phyloP scores from a whole-genome alignment of 2,888 invertebrate species.

The Crematogaster levior region DNA sequence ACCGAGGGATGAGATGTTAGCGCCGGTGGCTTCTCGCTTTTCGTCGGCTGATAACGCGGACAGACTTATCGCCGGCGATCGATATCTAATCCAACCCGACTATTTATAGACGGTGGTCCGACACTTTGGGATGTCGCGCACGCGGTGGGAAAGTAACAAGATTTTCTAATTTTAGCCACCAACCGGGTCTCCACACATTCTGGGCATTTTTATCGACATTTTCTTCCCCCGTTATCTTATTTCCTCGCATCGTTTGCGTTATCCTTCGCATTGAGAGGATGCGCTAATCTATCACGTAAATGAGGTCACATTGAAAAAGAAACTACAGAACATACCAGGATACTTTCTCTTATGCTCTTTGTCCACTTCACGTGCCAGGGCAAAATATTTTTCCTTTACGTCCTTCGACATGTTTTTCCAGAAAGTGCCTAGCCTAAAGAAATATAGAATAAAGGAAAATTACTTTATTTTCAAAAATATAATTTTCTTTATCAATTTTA shows the following conservation, averaged over 20 bases:
- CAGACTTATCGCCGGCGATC: slow-evolving; percentile 47
- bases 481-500: background rate
- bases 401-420: slow-evolving; percentile 87
- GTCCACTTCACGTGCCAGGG: slow-evolving; percentile 87
- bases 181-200: background rate
- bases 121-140: slow-evolving; percentile 30
- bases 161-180: slow-evolving; percentile 24
- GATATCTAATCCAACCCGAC: slow-evolving; percentile 40
- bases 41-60: slow-evolving; percentile 42
- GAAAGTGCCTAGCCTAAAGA: slow-evolving; percentile 86
- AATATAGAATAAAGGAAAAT: background rate
- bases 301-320: slow-evolving; percentile 42
- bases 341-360: slow-evolving; percentile 88
- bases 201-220: background rate
- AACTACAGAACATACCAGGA: slow-evolving; percentile 85
- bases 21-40: slow-evolving; percentile 20
- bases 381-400: slow-evolving; percentile 87
- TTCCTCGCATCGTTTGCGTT: slow-evolving; percentile 44
- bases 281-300: slow-evolving; percentile 40
- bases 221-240: background rate
- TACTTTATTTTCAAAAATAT: background rate
- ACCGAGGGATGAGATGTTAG: slow-evolving; percentile 24
- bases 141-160: slow-evolving; percentile 4
- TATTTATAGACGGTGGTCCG: slow-evolving; percentile 39
- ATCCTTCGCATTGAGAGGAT: slow-evolving; percentile 47